Evolutionary conservation across 1,140 invertebrate species (phyloP), one percentile per base, ranked within the genome.

Genomic region (Cryptotermes secundus): DNA sequence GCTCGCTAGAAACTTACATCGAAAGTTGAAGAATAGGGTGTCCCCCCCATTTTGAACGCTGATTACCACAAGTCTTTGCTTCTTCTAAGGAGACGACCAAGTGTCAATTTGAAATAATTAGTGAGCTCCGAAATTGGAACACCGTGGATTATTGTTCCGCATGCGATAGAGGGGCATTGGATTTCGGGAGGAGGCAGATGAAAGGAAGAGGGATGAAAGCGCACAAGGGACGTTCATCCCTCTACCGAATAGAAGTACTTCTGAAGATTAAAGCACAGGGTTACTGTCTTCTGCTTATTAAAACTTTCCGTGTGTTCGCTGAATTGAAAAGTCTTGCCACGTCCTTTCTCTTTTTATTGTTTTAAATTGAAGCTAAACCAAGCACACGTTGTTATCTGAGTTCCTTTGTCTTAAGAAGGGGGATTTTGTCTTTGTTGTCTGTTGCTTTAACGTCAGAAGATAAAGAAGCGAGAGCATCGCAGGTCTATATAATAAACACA

Each of bases 61-160:
- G 80, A 81, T 81, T 81, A 81, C 80, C 80, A 35, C 80, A 38
- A 31, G 80, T 0, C 59, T 49, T 49, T 49, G 45, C 16, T 72
- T 6, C 59, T 59, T 31, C 16, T 72, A 72, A 6, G 42, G 12
- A 81, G 80, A 49, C 45, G 9, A 35, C 42, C 80, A 81, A 81
- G 80, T 81, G 80, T 81, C 80, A 81, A 81, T 81, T 81, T 81
- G 34, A 38, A 38, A 7, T 81, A 81, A 81, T 81, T 81, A 81
- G 80, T 36, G 7, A 81, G 59, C n/a, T 45, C 24, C 80, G 35
- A 35, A 81, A 81, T 35, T 81, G 80, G 80, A 81, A 81, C 24
- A 81, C 35, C 35, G 80, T 45, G 42, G 80, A 81, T 81, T 81
- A 81, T 81, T 81, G 80, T 45, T 81, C 42, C 35, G 24, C 80